Evolutionary conservation across 1,140 invertebrate species (phyloP), one percentile per base, ranked within the genome.

Genomic region (Bombus sylvicola): DNA sequence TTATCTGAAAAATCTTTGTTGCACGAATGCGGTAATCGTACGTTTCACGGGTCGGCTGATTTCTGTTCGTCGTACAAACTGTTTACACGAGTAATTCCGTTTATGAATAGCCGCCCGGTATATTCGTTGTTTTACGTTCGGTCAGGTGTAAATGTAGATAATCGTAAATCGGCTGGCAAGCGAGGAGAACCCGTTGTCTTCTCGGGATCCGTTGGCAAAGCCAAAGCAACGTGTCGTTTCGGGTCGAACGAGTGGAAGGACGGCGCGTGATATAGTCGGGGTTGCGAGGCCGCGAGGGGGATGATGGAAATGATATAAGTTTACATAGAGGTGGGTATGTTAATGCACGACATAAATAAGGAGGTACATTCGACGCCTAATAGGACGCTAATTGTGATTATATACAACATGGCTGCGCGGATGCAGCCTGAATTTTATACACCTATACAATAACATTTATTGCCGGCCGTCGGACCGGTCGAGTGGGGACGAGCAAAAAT

Each of bases 321-420:
- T 91, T 89, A 81, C 79, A 71, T 53, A 62, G 84, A 86, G 73
- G 77, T 80, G 87, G 79, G 83, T 83, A 91, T 85, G 82, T 90
- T 87, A 85, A 88, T 81, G 83, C 62, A 28, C 72, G 69, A 34
- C 79, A 85, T 92, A 91, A 92, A 92, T 91, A 92, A 90, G 62
- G 43, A 80, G 39, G 59, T 76, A 47, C 69, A 77, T 90, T 89
- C 69, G 86, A 43, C 72, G 82, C 81, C 81, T 89, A 89, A 83
- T 92, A 90, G 76, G 86, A 91, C 86, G 83, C 82, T 90, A 92
- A 92, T 92, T 92, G 81, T 91, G 87, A 91, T 90, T 92, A 90
- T 92, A 89, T 92, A 92, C 76, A 91, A 82, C 84, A 86, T 9
- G 64, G 83, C 68, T 77, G 43, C 41, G 75, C 68, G 75, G 78